These are phyloP conservation scores for Danio aesculapii DNA, from an alignment of 2,797 vertebrate genomes.

Conservation along the genomic window DNA sequence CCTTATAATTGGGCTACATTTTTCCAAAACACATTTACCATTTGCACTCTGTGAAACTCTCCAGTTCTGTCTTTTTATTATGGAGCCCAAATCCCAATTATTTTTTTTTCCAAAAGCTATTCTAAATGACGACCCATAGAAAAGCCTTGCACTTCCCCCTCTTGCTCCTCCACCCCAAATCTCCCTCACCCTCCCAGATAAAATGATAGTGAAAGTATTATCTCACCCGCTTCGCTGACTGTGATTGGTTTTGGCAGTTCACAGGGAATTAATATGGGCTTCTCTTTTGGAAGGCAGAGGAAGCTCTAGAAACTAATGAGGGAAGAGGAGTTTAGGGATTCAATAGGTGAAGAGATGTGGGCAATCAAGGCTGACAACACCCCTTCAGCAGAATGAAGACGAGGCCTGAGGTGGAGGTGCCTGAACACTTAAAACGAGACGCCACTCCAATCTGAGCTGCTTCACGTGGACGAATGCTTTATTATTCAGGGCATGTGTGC, in stretches of 20 bases:
- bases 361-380: slow-evolving; percentile 58
- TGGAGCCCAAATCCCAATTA: slow-evolving; percentile 38
- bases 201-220: slow-evolving; percentile 74
- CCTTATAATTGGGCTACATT: slow-evolving; percentile 35
- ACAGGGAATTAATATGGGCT: slow-evolving; percentile 72
- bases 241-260: slow-evolving; percentile 76
- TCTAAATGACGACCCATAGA: slow-evolving; percentile 27
- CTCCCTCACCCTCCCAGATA: slow-evolving; percentile 54
- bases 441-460: slow-evolving; percentile 20
- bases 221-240: slow-evolving; percentile 63
- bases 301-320: slow-evolving; percentile 54
- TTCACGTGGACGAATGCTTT: slow-evolving; percentile 19
- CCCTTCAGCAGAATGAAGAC: slow-evolving; percentile 48
- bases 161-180: neutral
- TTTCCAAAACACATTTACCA: slow-evolving; percentile 9
- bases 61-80: slow-evolving; percentile 6
- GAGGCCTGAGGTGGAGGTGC: slow-evolving; percentile 6
- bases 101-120: slow-evolving; percentile 27
- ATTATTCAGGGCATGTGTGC: slow-evolving; percentile 15
- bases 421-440: slow-evolving; percentile 35
- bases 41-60: slow-evolving; percentile 3
- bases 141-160: slow-evolving; percentile 21
- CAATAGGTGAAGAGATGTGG: slow-evolving; percentile 47
- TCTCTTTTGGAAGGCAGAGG: slow-evolving; percentile 61
- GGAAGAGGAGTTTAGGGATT: slow-evolving; percentile 55